A percentile compares a stretch with the other conserved stretches of the same genome.
Evolutionary conservation across 2,888 invertebrate genomes (phyloP).

Genomic region (Tryphoninae sp.): DNA sequence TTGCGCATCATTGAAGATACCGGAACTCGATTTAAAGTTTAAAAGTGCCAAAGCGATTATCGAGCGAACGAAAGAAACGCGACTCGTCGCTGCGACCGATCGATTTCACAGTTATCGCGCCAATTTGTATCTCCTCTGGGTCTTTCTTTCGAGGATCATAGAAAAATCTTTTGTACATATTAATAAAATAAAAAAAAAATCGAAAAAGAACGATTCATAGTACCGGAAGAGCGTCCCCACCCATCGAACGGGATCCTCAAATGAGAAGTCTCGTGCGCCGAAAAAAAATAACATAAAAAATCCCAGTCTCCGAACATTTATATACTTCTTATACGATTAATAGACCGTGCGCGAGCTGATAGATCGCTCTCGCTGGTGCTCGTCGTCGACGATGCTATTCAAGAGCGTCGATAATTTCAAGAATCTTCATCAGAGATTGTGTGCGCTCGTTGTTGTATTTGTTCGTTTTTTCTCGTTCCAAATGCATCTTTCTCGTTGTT

Average conservation of each 20-base stretch:
- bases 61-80: background rate
- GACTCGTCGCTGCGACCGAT: slow-evolving; percentile 2
- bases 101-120: background rate
- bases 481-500: slow-evolving; percentile 51
- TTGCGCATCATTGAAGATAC: background rate
- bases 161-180: slow-evolving; percentile 68
- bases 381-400: slow-evolving; percentile 70
- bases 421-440: slow-evolving; percentile 64
- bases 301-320: slow-evolving; percentile 70
- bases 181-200: slow-evolving; percentile 33
- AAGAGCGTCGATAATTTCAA: slow-evolving; percentile 67
- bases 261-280: slow-evolving; percentile 69
- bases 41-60: background rate
- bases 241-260: slow-evolving; percentile 66
- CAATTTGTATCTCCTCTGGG: slow-evolving; percentile 7
- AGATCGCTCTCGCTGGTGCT: slow-evolving; percentile 22
- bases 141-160: slow-evolving; percentile 58
- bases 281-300: slow-evolving; percentile 45
- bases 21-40: background rate
- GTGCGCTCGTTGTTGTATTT: background rate
- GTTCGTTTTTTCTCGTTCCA: slow-evolving; percentile 63
- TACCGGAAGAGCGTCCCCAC: slow-evolving; percentile 60
- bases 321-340: slow-evolving; percentile 69
- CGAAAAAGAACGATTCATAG: slow-evolving; percentile 64
- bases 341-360: slow-evolving; percentile 57